Conservation (phyloP, 2,888 invertebrate species). For the Isoperla grammatica region DNA sequence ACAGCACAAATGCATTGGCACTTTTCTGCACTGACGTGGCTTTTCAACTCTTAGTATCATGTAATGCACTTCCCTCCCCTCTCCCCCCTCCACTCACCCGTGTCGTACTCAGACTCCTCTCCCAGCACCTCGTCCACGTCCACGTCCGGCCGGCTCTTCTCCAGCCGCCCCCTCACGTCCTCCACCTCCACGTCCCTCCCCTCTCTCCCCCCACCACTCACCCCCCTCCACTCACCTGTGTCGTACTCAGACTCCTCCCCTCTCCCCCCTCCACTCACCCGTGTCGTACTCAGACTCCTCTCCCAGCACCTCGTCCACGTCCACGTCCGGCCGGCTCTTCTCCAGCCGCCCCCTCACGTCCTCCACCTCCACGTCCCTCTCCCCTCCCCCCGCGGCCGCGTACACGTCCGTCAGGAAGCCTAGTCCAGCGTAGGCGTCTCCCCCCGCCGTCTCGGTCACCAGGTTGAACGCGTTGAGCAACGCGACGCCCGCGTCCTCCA, state of each 20-base stretch:
- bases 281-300: slow-evolving; percentile 89
- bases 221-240: no score
- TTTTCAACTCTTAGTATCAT: no score
- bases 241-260: no score
- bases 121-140: slow-evolving; percentile 41
- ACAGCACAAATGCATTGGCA: no score
- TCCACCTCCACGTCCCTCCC: no score
- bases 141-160: no score
- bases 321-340: slow-evolving; percentile 53
- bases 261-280: slow-evolving; percentile 32
- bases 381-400: slow-evolving; percentile 46
- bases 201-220: background rate
- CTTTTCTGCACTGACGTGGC: no score
- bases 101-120: no score
- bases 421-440: slow-evolving; percentile 66
- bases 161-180: no score
- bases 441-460: slow-evolving; percentile 57
- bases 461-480: slow-evolving; percentile 87
- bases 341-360: slow-evolving; percentile 65
- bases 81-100: background rate
- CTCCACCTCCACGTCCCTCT: slow-evolving; percentile 53
- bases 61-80: no score
- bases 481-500: slow-evolving; percentile 71
- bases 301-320: slow-evolving; percentile 72
- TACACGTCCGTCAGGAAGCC: slow-evolving; percentile 76